Evolutionary conservation across 2,888 invertebrate species (phyloP).

Genomic region (Eulithis prunata): DNA sequence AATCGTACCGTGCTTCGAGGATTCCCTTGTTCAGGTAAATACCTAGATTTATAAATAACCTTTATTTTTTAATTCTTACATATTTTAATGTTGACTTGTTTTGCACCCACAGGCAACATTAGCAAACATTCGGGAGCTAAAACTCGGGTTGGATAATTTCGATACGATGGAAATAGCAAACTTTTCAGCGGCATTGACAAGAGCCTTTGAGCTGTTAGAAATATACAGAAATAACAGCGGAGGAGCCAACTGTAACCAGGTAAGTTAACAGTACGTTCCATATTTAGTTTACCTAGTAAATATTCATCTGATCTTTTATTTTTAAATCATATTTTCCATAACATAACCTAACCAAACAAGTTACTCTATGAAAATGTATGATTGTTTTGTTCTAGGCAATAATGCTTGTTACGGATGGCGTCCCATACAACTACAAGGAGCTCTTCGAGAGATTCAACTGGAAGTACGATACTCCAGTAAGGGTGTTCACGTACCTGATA

Average conservation of each 20-base stretch:
- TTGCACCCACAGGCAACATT: constrained; percentile 89
- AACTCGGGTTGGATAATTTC: constrained; percentile 90
- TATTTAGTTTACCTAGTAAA: too few relatives aligned
- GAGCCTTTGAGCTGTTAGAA: constrained; percentile 94
- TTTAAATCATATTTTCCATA: too few relatives aligned
- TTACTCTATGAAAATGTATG: too few relatives aligned
- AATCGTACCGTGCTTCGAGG: constrained; percentile 94
- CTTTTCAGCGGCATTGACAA: constrained; percentile 94
- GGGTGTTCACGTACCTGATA: constrained; percentile 99
- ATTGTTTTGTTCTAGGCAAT: constrained; percentile 91
- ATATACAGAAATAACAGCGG: constrained; percentile 85
- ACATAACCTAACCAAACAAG: too few relatives aligned
- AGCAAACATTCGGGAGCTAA: constrained; percentile 92
- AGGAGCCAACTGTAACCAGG: constrained; percentile 86
- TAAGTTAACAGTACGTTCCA: constrained; percentile 37
- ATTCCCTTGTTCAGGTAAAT: constrained; percentile 93
- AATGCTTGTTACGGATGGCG: constrained; percentile 99
- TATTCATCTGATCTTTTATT: too few relatives aligned
- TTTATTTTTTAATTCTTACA: not conserved
- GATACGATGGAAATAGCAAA: constrained; percentile 96
- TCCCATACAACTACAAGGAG: constrained; percentile 96
- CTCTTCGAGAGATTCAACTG: constrained; percentile 96
- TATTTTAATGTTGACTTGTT: not conserved
- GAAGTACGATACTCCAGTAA: constrained; percentile 91
- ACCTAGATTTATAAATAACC: not conserved